A percentile compares a stretch with the other conserved stretches of the same genome.
These are phyloP conservation scores for Polia nebulosa DNA, from an alignment of 2,888 invertebrate species.

Conservation along the genomic window DNA sequence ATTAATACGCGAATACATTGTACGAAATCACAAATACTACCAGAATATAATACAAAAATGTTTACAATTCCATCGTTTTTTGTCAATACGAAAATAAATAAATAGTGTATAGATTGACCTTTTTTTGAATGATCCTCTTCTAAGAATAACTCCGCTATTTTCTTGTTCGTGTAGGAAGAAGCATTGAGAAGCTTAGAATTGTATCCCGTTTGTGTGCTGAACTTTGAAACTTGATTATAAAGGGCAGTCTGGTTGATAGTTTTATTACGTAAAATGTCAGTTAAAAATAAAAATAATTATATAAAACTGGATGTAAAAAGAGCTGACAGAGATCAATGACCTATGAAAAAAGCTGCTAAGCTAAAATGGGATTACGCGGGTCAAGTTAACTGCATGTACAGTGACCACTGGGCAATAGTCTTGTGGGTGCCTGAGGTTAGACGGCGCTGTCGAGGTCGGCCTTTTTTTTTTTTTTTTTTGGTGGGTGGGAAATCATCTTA, in stretches of 20 bases:
- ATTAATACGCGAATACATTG: neutral
- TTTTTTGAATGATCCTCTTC: neutral
- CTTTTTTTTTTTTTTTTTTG: too few species aligned
- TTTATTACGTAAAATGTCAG: neutral
- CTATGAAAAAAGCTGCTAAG: too few species aligned
- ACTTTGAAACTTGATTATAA: slow-evolving; percentile 1
- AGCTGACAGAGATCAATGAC: too few species aligned
- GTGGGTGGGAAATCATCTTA: too few species aligned
- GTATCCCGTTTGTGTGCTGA: neutral
- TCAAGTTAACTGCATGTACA: too few species aligned
- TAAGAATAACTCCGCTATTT: neutral
- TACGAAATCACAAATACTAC: neutral
- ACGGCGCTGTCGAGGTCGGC: too few species aligned
- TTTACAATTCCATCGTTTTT: neutral
- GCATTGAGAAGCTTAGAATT: slow-evolving; percentile 10
- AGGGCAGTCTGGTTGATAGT: neutral
- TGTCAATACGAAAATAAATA: neutral
- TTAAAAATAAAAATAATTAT: neutral
- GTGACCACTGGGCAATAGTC: too few species aligned
- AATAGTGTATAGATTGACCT: neutral
- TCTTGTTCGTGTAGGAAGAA: neutral
- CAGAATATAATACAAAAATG: neutral
- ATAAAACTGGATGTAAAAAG: too few species aligned
- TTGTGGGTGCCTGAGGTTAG: too few species aligned
- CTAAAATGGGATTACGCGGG: too few species aligned